These are phyloP conservation scores for Crax fasciolata DNA, from an alignment of 2,797 vertebrate species.

Conservation along the genomic window DNA sequence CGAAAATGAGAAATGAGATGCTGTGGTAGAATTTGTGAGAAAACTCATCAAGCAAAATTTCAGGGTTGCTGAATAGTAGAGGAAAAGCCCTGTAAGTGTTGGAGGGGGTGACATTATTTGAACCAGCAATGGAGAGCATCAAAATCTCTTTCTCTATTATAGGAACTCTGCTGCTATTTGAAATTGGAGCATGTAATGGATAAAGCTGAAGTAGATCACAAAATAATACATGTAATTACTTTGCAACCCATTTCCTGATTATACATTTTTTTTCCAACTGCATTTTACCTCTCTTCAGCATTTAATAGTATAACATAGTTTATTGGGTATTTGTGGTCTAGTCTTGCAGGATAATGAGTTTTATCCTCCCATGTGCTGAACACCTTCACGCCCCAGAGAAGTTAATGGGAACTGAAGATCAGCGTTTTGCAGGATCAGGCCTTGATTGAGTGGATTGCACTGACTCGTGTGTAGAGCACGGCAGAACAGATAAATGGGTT, in stretches of 20 bases:
- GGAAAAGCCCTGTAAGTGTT: background rate
- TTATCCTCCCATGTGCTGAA: conserved; percentile 13
- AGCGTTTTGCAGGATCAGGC: background rate
- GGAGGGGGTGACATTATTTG: background rate
- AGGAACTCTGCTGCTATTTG: background rate
- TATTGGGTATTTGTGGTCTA: conserved; percentile 33
- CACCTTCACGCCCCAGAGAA: background rate
- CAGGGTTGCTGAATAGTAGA: background rate
- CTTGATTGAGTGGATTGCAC: background rate
- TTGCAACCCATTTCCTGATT: background rate
- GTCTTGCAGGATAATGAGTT: conserved; percentile 42
- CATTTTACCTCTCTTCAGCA: conserved; percentile 11
- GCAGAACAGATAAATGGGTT: background rate
- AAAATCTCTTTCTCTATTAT: background rate
- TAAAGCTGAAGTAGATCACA: conserved; percentile 3
- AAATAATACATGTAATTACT: conserved; percentile 45
- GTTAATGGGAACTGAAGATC: conserved; percentile 38
- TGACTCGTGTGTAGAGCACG: background rate
- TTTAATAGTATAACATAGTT: background rate
- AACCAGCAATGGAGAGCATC: background rate
- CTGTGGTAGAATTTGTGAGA: background rate
- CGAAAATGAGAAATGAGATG: background rate
- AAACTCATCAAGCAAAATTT: background rate
- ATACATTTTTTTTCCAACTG: background rate
- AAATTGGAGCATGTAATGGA: conserved; percentile 16